phyloP scores from a whole-genome alignment of 2,888 invertebrate species.

The Vannuccia rotundouncinata region DNA sequence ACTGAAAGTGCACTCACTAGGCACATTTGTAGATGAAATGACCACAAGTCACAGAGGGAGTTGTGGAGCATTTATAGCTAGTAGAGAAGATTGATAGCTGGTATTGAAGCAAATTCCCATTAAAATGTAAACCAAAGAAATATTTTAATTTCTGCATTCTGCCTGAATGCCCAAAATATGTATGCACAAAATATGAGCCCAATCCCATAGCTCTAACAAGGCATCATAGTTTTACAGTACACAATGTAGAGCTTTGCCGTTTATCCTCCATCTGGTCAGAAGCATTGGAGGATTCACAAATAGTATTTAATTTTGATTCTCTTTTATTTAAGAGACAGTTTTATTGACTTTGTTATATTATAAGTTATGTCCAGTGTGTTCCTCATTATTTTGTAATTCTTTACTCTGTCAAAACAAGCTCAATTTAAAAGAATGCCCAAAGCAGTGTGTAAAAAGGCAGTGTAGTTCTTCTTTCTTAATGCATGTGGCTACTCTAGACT shows the following conservation, averaged over 20 bases:
- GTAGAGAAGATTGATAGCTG: too few relatives aligned
- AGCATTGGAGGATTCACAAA: slow-evolving; percentile 8
- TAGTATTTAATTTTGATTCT: slow-evolving; percentile 6
- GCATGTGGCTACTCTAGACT: slow-evolving; percentile 15
- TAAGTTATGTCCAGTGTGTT: slow-evolving; percentile 5
- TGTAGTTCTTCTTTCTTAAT: slow-evolving; percentile 4
- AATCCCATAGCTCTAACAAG: too few relatives aligned
- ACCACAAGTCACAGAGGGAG: too few relatives aligned
- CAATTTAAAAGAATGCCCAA: background rate
- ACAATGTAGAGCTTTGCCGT: background rate
- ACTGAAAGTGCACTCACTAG: too few relatives aligned
- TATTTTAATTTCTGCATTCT: too few relatives aligned
- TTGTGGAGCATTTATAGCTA: too few relatives aligned
- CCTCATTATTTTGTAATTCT: slow-evolving; percentile 15
- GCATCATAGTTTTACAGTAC: too few relatives aligned
- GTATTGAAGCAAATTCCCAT: too few relatives aligned
- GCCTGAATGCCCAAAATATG: too few relatives aligned
- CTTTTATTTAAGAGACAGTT: background rate
- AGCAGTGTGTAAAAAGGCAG: slow-evolving; percentile 4
- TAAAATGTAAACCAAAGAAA: too few relatives aligned
- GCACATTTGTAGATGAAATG: too few relatives aligned
- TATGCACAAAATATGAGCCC: too few relatives aligned
- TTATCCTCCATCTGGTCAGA: background rate
- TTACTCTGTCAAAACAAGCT: slow-evolving; percentile 19
- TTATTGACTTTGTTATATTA: slow-evolving; percentile 7